A percentile compares a stretch with the other conserved stretches of the same genome.
These are phyloP conservation scores for Ptychoptera contaminata DNA, from an alignment of 2,888 invertebrate species.

Conservation along the genomic window DNA sequence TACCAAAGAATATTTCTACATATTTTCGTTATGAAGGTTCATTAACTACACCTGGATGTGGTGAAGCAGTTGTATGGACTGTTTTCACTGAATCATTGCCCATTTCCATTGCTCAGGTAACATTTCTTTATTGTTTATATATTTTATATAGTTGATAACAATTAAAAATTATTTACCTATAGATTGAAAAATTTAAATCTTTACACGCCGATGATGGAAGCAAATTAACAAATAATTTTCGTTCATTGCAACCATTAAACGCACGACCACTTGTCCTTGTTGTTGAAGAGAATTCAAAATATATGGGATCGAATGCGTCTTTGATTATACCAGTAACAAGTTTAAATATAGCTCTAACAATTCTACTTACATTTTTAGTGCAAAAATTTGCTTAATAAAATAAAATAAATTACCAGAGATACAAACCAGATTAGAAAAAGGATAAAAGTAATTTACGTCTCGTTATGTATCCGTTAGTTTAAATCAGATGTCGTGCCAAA, in stretches of 20 bases:
- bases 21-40: constrained; percentile 54
- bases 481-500: too few relatives aligned
- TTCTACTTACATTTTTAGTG: too few relatives aligned
- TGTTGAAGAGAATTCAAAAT: background rate
- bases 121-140: background rate
- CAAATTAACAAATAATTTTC: constrained; percentile 32
- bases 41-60: constrained; percentile 56
- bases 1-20: constrained; percentile 37
- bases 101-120: constrained; percentile 35
- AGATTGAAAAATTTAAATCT: constrained; percentile 29
- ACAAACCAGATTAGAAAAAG: too few relatives aligned
- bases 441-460: too few relatives aligned
- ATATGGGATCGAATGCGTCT: too few relatives aligned
- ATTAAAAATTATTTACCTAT: constrained; percentile 3
- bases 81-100: constrained; percentile 39
- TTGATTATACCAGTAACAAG: too few relatives aligned
- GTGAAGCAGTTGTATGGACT: constrained; percentile 60
- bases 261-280: constrained; percentile 16
- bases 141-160: background rate
- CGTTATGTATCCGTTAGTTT: too few relatives aligned
- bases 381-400: too few relatives aligned
- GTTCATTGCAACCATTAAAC: constrained; percentile 28
- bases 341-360: too few relatives aligned
- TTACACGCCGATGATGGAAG: constrained; percentile 23
- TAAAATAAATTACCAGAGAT: too few relatives aligned